Evolutionary conservation across 2,113 vertebrate species (phyloP).

Genomic region (Ploceus nigricollis): DNA sequence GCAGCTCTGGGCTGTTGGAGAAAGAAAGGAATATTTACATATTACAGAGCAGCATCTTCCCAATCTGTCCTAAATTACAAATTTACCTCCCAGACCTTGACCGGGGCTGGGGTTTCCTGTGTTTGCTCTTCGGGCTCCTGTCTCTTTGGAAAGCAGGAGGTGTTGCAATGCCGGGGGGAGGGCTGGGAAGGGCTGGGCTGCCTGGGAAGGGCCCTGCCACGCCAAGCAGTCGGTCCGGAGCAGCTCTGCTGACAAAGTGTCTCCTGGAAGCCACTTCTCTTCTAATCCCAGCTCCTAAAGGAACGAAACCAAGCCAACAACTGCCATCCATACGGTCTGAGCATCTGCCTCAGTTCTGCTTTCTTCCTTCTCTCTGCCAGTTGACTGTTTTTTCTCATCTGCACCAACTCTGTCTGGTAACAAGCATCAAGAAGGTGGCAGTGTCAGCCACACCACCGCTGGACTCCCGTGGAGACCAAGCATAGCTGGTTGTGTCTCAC

Average conservation of each 20-base stretch:
- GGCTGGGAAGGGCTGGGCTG: slow-evolving; percentile 17
- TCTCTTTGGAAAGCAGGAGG: neutral
- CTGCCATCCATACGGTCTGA: neutral
- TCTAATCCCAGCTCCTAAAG: neutral
- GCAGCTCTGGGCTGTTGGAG: neutral
- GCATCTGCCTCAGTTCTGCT: neutral
- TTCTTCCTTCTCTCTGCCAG: neutral
- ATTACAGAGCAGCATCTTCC: slow-evolving; percentile 12
- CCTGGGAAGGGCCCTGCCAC: neutral
- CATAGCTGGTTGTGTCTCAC: neutral
- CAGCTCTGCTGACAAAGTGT: neutral
- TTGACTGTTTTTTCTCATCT: neutral
- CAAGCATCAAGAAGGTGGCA: neutral
- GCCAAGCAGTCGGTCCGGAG: neutral
- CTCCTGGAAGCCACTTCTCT: neutral
- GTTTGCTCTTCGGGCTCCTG: slow-evolving; percentile 20
- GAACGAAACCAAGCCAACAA: neutral
- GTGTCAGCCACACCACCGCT: neutral
- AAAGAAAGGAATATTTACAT: slow-evolving; percentile 12
- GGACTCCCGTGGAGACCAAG: neutral
- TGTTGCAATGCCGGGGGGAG: slow-evolving; percentile 54
- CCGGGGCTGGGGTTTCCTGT: slow-evolving; percentile 15
- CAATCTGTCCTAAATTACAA: slow-evolving; percentile 39
- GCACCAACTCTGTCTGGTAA: neutral
- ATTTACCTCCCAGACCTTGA: slow-evolving; percentile 69